These are phyloP conservation scores for Heptranchias perlo DNA, from an alignment of 2,113 vertebrate species.

Conservation along the genomic window DNA sequence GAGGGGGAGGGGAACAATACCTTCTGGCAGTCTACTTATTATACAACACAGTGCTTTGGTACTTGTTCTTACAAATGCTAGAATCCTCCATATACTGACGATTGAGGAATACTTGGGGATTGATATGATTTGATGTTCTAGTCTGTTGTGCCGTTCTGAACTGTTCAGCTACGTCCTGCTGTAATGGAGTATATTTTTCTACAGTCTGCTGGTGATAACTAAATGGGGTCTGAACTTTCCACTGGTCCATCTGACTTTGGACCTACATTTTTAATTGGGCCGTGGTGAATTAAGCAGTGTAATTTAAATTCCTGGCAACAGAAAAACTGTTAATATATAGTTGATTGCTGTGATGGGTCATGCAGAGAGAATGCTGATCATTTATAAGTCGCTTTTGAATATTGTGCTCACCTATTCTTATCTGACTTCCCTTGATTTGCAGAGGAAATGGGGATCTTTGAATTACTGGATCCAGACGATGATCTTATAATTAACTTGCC, in stretches of 20 bases:
- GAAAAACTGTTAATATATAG: neutral
- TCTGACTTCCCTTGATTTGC: slow-evolving; percentile 44
- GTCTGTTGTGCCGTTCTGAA: neutral
- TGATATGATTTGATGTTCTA: neutral
- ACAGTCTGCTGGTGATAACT: neutral
- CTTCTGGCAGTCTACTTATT: neutral
- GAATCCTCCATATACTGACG: neutral
- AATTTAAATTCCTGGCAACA: neutral
- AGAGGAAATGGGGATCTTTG: slow-evolving; percentile 88
- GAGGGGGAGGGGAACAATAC: neutral
- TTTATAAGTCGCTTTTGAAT: neutral
- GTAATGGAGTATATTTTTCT: too few species aligned
- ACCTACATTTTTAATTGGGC: neutral
- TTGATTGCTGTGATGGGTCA: neutral
- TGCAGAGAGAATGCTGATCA: neutral
- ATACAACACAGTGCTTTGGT: too few species aligned
- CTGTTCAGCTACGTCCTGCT: neutral
- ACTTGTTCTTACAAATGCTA: too few species aligned
- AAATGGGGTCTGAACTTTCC: neutral
- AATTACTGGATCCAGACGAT: slow-evolving; percentile 79
- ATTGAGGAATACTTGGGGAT: neutral
- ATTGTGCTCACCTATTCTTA: neutral
- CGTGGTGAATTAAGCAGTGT: neutral
- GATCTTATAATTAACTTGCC: slow-evolving; percentile 95
- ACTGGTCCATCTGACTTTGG: neutral